Conservation (phyloP, 2,113 vertebrate genomes). For the western clawed frog (Xenopus tropicalis) region UCB_Xtro_10.0 CM004444.2:102384001-102384500, state of each 20-base stretch:
- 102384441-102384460: neutral
- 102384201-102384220: too few relatives aligned
- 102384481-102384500: too few relatives aligned
- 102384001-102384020: neutral
- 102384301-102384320: neutral
- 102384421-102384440: neutral
- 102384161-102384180: slow-evolving; percentile 7
- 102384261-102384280: neutral
- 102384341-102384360: neutral
- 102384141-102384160: neutral
- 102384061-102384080: neutral
- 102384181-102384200: slow-evolving; percentile 6
- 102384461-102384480: too few relatives aligned
- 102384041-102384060: neutral
- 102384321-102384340: neutral
- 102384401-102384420: neutral
- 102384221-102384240: slow-evolving; percentile 3
- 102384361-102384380: neutral
- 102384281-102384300: slow-evolving; percentile 5
- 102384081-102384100: neutral
- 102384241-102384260: slow-evolving; percentile 7
- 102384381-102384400: neutral
- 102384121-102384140: neutral
- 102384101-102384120: neutral
- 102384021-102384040: neutral